phyloP scores from a whole-genome alignment of 2,888 invertebrate species.

The Drosophila anomelani region DNA sequence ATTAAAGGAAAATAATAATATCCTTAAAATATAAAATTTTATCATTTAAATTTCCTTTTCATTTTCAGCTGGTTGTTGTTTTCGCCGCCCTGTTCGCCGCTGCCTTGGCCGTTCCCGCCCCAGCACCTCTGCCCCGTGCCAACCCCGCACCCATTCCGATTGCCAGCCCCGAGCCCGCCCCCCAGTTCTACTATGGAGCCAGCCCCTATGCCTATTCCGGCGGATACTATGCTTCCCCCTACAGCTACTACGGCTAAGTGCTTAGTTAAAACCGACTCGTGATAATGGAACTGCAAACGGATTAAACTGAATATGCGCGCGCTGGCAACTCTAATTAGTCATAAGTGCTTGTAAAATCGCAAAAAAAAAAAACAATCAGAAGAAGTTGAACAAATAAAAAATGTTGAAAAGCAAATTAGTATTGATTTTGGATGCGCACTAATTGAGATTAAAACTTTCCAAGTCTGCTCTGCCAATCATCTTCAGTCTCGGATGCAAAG shows the following conservation, averaged over 20 bases:
- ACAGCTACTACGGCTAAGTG: slow-evolving; percentile 78
- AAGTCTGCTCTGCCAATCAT: background rate
- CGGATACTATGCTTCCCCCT: slow-evolving; percentile 79
- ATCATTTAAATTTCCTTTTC: background rate
- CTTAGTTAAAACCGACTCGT: slow-evolving; percentile 37
- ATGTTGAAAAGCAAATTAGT: slow-evolving; percentile 26
- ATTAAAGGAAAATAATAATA: background rate
- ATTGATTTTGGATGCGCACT: slow-evolving; percentile 12
- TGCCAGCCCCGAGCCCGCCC: slow-evolving; percentile 74
- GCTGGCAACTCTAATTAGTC: slow-evolving; percentile 67
- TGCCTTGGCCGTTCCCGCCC: slow-evolving; percentile 73
- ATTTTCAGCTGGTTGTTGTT: slow-evolving; percentile 69
- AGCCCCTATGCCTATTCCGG: slow-evolving; percentile 79
- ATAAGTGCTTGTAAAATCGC: slow-evolving; percentile 56
- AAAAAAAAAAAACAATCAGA: slow-evolving; percentile 38
- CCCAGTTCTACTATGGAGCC: slow-evolving; percentile 77
- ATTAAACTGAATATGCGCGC: slow-evolving; percentile 56
- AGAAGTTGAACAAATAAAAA: slow-evolving; percentile 36
- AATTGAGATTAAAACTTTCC: slow-evolving; percentile 12
- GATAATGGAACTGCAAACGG: slow-evolving; percentile 65
- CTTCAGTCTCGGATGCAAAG: background rate
- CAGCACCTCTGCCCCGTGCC: slow-evolving; percentile 69
- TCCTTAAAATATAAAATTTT: background rate
- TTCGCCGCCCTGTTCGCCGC: slow-evolving; percentile 79
- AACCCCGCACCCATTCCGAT: slow-evolving; percentile 68